phyloP scores from a whole-genome alignment of 2,888 invertebrate genomes.

The Napeogenes sylphis region DNA sequence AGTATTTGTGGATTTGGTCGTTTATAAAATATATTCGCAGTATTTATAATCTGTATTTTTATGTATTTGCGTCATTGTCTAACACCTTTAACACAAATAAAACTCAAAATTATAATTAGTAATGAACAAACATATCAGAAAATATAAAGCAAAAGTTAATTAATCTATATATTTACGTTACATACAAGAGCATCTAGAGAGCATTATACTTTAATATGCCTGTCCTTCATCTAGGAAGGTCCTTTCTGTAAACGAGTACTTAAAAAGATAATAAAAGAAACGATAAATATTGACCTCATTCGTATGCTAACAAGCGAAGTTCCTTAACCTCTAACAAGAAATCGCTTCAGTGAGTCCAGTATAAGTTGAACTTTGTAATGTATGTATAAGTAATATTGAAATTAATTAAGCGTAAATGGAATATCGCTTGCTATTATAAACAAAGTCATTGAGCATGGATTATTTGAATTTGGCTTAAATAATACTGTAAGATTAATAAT shows the following conservation, averaged over 20 bases:
- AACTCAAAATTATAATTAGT: neutral
- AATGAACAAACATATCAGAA: neutral
- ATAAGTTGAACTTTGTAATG: conserved; percentile 6
- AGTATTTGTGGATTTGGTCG: too few species aligned
- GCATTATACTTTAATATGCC: conserved; percentile 1
- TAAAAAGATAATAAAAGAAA: conserved; percentile 21
- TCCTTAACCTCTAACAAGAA: conserved; percentile 47
- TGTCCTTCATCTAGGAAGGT: conserved; percentile 8
- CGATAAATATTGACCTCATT: conserved; percentile 39
- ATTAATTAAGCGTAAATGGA: too few species aligned
- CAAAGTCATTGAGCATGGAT: too few species aligned
- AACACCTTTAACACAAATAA: neutral
- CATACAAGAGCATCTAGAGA: neutral
- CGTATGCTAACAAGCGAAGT: conserved; percentile 41
- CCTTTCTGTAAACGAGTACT: neutral
- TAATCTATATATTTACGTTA: neutral
- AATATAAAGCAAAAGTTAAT: neutral
- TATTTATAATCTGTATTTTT: too few species aligned
- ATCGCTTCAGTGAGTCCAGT: conserved; percentile 41
- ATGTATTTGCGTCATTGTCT: too few species aligned
- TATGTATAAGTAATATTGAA: too few species aligned
- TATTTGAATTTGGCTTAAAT: too few species aligned
- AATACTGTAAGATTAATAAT: too few species aligned
- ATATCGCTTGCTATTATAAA: too few species aligned
- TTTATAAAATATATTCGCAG: too few species aligned